phyloP scores from a whole-genome alignment of 2,888 invertebrate species.

The Himalopsyche kuldschensis region DNA sequence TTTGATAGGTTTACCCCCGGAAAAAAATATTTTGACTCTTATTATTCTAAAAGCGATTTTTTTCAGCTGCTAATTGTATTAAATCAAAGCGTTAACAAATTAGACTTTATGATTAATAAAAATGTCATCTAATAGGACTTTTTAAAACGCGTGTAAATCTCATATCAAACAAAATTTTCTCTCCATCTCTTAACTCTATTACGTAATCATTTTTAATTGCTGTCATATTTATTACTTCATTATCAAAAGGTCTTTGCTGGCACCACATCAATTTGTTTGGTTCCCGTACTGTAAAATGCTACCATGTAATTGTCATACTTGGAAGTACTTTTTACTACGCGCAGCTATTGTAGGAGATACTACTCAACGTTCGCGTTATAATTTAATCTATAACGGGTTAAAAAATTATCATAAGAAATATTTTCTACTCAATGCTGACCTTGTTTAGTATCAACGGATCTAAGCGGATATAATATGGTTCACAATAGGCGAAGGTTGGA shows the following conservation, averaged over 20 bases:
- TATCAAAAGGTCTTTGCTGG: not conserved
- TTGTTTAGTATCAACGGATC: not conserved
- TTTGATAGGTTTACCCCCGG: too few relatives aligned
- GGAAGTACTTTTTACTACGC: not conserved
- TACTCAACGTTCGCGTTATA: not conserved
- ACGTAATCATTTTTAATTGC: not conserved
- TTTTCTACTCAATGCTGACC: not conserved
- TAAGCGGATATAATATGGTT: not conserved
- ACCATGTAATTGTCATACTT: not conserved
- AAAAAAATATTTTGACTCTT: too few relatives aligned
- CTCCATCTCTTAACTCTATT: not conserved
- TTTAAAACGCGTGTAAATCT: not conserved
- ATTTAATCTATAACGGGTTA: not conserved
- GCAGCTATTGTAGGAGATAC: not conserved
- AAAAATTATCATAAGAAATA: not conserved
- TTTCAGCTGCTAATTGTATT: too few relatives aligned
- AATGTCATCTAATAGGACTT: not conserved
- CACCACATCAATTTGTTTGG: not conserved
- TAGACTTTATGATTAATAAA: too few relatives aligned
- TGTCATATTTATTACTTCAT: not conserved
- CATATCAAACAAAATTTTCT: not conserved
- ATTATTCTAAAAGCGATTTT: too few relatives aligned
- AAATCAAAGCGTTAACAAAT: too few relatives aligned
- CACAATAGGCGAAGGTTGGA: not conserved
- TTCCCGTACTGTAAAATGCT: not conserved